A percentile compares a stretch with the other conserved stretches of the same genome.
These are phyloP conservation scores for Palythoa heliodiscus DNA, from an alignment of 92 coral and sea anemone species.

Conservation along the genomic window DNA sequence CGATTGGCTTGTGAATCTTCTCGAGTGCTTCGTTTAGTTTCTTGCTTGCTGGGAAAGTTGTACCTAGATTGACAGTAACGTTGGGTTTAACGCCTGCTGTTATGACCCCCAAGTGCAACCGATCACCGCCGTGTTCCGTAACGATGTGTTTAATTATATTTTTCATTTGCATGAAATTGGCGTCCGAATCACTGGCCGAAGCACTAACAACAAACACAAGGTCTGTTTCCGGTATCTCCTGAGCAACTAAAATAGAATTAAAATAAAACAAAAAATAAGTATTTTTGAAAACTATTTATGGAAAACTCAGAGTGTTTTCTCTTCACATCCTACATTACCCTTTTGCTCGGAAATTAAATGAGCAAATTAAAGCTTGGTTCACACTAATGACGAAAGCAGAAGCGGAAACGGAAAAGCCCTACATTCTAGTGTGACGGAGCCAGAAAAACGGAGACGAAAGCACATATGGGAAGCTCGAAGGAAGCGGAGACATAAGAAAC, in stretches of 20 bases:
- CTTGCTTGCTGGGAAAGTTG: constrained; percentile 56
- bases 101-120: constrained; percentile 73
- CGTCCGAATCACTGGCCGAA: constrained; percentile 52
- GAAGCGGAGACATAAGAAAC: no score
- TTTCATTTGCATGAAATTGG: constrained; percentile 64
- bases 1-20: constrained; percentile 21
- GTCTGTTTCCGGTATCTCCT: constrained; percentile 59
- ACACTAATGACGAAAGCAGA: no score
- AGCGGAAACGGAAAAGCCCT: no score
- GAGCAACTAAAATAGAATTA: constrained; percentile 4
- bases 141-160: constrained; percentile 67
- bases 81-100: constrained; percentile 70
- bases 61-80: constrained; percentile 60
- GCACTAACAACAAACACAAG: constrained; percentile 84
- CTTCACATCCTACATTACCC: neutral
- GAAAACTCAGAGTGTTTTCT: no score
- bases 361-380: no score
- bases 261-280: neutral
- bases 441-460: no score
- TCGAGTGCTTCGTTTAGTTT: neutral
- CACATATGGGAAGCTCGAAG: no score
- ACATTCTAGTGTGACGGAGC: no score
- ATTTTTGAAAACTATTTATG: neutral
- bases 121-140: constrained; percentile 64
- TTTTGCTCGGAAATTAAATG: neutral